Percentiles rank a stretch among this genome's conserved stretches.
phyloP scores from a whole-genome alignment of 2,888 invertebrate species.

The Drosophila pegasa region DNA sequence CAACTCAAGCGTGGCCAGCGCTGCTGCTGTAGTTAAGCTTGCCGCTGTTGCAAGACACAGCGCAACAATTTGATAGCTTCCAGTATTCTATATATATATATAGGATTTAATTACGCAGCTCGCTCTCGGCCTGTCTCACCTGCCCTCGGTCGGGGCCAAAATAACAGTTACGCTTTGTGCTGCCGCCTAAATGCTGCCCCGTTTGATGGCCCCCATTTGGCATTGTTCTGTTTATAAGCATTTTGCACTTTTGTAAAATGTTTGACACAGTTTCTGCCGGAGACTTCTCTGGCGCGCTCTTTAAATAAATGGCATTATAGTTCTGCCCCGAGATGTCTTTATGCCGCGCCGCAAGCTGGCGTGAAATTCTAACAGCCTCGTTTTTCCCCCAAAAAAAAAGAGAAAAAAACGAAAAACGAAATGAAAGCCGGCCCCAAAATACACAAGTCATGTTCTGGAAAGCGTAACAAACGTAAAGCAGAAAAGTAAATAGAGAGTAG shows the following conservation, averaged over 20 bases:
- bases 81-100: slow-evolving; percentile 54
- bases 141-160: slow-evolving; percentile 18
- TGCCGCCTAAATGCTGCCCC: slow-evolving; percentile 63
- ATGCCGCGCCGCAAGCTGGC: slow-evolving; percentile 53
- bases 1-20: slow-evolving; percentile 67
- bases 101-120: slow-evolving; percentile 70
- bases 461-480: slow-evolving; percentile 67
- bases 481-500: slow-evolving; percentile 25
- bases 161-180: slow-evolving; percentile 74
- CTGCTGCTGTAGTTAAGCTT: slow-evolving; percentile 24
- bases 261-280: slow-evolving; percentile 73
- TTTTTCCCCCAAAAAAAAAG: background rate
- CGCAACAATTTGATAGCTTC: slow-evolving; percentile 51
- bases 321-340: slow-evolving; percentile 51
- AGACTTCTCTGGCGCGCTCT: slow-evolving; percentile 61
- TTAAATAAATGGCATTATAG: slow-evolving; percentile 73
- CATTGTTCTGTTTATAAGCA: slow-evolving; percentile 72
- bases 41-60: slow-evolving; percentile 43
- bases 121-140: slow-evolving; percentile 45
- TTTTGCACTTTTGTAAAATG: slow-evolving; percentile 73
- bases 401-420: slow-evolving; percentile 20
- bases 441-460: slow-evolving; percentile 74
- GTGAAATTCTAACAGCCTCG: slow-evolving; percentile 50
- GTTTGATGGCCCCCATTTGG: slow-evolving; percentile 70
- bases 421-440: slow-evolving; percentile 69